Evolutionary conservation across 2,797 vertebrate species (phyloP).

Genomic region (Melanotaenia parkinsoni): DNA sequence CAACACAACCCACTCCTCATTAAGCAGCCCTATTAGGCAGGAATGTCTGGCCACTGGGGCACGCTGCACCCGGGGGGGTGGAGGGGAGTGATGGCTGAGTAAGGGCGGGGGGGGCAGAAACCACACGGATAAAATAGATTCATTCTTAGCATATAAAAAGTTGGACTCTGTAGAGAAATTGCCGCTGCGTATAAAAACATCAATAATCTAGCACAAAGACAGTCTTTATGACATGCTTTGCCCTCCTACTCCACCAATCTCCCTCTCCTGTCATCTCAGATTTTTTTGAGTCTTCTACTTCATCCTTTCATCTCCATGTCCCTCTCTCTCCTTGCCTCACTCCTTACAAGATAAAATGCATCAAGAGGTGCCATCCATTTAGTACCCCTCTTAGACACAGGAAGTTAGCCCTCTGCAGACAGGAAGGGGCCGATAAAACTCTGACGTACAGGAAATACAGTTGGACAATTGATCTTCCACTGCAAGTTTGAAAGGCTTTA

Average conservation of each 20-base stretch:
- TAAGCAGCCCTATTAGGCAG: slow-evolving; percentile 84
- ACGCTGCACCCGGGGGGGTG: slow-evolving; percentile 65
- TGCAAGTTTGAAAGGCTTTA: slow-evolving; percentile 54
- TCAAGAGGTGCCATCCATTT: slow-evolving; percentile 81
- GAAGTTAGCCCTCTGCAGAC: slow-evolving; percentile 81
- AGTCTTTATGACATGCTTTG: slow-evolving; percentile 79
- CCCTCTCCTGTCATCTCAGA: slow-evolving; percentile 80
- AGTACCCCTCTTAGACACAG: slow-evolving; percentile 79
- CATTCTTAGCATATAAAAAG: slow-evolving; percentile 80
- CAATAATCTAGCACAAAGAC: slow-evolving; percentile 81
- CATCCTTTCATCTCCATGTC: slow-evolving; percentile 72
- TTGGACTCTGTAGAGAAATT: slow-evolving; percentile 77
- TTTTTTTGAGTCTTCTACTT: slow-evolving; percentile 74
- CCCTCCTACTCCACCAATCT: slow-evolving; percentile 74
- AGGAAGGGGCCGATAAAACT: slow-evolving; percentile 83
- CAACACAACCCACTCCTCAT: slow-evolving; percentile 82
- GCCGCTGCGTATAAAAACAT: slow-evolving; percentile 80
- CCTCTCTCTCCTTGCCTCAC: slow-evolving; percentile 49
- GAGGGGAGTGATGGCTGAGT: slow-evolving; percentile 38
- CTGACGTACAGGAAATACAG: slow-evolving; percentile 84
- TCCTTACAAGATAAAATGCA: slow-evolving; percentile 71
- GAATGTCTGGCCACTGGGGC: slow-evolving; percentile 84
- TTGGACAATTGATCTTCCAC: slow-evolving; percentile 78
- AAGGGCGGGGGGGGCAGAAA: slow-evolving; percentile 54
- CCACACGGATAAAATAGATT: slow-evolving; percentile 81